Evolutionary conservation across 1,140 invertebrate genomes (phyloP).

Genomic region (Drosophila busckii): DNA sequence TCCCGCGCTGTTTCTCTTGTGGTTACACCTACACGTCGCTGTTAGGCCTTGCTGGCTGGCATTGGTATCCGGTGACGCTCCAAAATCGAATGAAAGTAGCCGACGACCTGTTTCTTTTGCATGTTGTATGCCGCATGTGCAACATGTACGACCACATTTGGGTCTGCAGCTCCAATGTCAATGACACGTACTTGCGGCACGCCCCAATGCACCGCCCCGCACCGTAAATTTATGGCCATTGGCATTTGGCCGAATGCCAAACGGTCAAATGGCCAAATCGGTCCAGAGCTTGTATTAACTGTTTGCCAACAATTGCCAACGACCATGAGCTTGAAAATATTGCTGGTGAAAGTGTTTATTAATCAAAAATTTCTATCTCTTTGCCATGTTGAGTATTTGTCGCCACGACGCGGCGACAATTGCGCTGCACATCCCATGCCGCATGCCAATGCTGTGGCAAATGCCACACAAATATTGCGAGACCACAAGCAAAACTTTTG

Average conservation of each 20-base stretch:
- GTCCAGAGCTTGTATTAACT: slow-evolving; percentile 24
- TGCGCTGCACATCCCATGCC: slow-evolving; percentile 39
- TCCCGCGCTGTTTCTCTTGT: neutral
- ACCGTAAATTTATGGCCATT: slow-evolving; percentile 61
- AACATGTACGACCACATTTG: slow-evolving; percentile 41
- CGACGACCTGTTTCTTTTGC: slow-evolving; percentile 66
- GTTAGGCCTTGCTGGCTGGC: too few relatives aligned
- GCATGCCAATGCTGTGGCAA: too few relatives aligned
- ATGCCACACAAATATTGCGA: too few relatives aligned
- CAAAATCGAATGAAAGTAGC: slow-evolving; percentile 72
- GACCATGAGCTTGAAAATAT: slow-evolving; percentile 53
- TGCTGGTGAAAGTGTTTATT: slow-evolving; percentile 69
- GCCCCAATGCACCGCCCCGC: slow-evolving; percentile 26
- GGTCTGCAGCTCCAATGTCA: slow-evolving; percentile 29
- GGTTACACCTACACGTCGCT: slow-evolving; percentile 19
- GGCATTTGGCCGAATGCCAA: slow-evolving; percentile 49
- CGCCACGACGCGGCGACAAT: slow-evolving; percentile 21
- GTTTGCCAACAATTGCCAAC: slow-evolving; percentile 49
- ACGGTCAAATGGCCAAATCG: slow-evolving; percentile 48
- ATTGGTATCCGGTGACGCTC: slow-evolving; percentile 60
- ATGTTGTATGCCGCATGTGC: slow-evolving; percentile 50
- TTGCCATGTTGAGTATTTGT: slow-evolving; percentile 16
- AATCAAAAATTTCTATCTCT: slow-evolving; percentile 62
- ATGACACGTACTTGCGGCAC: slow-evolving; percentile 40
- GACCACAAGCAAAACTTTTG: too few relatives aligned